Conservation (phyloP, 2,888 invertebrate species). For the Fragum fragum region DNA sequence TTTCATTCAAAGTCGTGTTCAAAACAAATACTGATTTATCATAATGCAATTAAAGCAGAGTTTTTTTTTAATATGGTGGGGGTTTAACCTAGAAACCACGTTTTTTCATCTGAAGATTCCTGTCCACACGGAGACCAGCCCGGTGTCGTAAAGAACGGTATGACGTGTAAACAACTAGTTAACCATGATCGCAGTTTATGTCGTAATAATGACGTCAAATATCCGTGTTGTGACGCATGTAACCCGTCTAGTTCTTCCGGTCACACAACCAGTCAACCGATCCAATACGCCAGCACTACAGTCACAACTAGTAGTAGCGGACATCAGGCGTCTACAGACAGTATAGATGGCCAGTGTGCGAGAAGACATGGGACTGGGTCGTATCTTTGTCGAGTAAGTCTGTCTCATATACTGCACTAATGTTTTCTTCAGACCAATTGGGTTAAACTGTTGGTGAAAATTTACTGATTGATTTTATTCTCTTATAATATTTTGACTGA, state of each 20-base stretch:
- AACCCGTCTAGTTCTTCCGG: background rate
- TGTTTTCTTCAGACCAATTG: too few relatives aligned
- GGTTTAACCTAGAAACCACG: too few relatives aligned
- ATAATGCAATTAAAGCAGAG: too few relatives aligned
- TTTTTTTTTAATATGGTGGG: too few relatives aligned
- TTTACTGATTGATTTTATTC: too few relatives aligned
- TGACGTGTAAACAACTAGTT: constrained; percentile 51
- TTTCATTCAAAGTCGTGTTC: too few relatives aligned
- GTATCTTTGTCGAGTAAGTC: constrained; percentile 56
- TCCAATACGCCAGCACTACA: constrained; percentile 7
- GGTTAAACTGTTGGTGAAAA: too few relatives aligned
- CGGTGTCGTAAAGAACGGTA: constrained; percentile 49
- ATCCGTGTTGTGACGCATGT: constrained; percentile 54
- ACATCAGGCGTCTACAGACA: background rate
- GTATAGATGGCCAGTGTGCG: constrained; percentile 57
- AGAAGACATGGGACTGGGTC: constrained; percentile 54
- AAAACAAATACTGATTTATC: too few relatives aligned
- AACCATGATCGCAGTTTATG: constrained; percentile 37
- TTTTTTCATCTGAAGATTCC: constrained; percentile 36
- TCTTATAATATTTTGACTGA: too few relatives aligned
- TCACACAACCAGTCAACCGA: background rate
- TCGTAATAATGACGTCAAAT: constrained; percentile 24
- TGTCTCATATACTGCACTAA: too few relatives aligned
- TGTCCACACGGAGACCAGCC: constrained; percentile 56
- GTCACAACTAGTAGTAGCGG: background rate